Percentiles rank a stretch among this genome's conserved stretches.
phyloP scores from a whole-genome alignment of 2,113 vertebrate species.

The Steatornis caripensis region DNA sequence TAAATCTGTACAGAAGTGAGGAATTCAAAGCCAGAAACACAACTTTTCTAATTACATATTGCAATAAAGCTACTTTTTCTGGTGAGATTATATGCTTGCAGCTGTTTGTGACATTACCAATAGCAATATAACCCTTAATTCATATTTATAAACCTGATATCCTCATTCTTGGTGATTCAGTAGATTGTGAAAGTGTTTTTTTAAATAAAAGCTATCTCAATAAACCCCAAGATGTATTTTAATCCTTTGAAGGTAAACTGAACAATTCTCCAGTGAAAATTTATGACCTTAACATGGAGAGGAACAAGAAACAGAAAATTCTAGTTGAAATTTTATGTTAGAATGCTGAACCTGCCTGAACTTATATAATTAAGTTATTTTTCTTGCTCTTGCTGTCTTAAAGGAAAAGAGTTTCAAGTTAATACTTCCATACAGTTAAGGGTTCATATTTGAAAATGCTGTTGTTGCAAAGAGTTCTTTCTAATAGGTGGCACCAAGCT shows the following conservation, averaged over 20 bases:
- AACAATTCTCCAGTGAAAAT: neutral
- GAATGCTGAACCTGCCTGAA: neutral
- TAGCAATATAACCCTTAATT: neutral
- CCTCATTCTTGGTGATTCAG: neutral
- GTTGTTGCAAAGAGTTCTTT: neutral
- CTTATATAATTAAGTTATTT: neutral
- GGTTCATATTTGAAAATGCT: neutral
- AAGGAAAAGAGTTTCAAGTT: neutral
- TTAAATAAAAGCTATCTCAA: neutral
- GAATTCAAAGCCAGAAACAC: neutral
- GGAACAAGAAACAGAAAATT: neutral
- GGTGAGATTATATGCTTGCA: neutral
- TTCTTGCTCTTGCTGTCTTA: neutral
- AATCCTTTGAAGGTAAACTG: neutral
- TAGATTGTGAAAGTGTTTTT: neutral
- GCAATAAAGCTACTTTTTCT: neutral
- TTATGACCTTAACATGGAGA: neutral
- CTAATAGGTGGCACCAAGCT: neutral
- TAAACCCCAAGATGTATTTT: neutral
- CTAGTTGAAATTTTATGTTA: neutral
- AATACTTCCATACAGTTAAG: neutral
- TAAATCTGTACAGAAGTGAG: neutral
- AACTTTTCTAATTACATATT: neutral
- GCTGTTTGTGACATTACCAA: neutral
- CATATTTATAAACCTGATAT: neutral